A percentile compares a stretch with the other conserved stretches of the same genome.
phyloP scores from a whole-genome alignment of 2,888 invertebrate species.

The Tachina lurida region DNA sequence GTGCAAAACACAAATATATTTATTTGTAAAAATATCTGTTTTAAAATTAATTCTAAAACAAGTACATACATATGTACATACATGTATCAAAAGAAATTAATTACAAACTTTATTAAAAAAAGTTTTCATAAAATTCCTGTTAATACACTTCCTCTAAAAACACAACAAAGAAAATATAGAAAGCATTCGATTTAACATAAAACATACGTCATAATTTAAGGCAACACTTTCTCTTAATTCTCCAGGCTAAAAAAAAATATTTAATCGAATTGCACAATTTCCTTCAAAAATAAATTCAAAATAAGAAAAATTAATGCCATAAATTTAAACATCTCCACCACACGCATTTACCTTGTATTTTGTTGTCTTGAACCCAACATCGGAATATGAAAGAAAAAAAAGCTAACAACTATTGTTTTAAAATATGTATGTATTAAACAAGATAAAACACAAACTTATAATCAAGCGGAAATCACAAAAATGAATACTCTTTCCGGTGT shows the following conservation, averaged over 20 bases:
- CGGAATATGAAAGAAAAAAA: neutral
- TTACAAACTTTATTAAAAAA: neutral
- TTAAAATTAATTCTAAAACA: no score
- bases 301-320: slow-evolving; percentile 50
- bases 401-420: slow-evolving; percentile 56
- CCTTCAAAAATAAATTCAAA: slow-evolving; percentile 50
- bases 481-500: slow-evolving; percentile 75
- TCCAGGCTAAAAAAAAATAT: slow-evolving; percentile 61
- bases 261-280: slow-evolving; percentile 70
- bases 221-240: slow-evolving; percentile 69
- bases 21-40: no score
- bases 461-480: slow-evolving; percentile 74
- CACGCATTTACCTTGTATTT: slow-evolving; percentile 30
- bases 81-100: no score
- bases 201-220: slow-evolving; percentile 56
- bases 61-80: no score
- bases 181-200: neutral
- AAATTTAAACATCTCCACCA: slow-evolving; percentile 56
- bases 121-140: neutral
- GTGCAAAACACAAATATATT: no score
- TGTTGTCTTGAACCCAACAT: neutral
- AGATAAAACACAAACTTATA: slow-evolving; percentile 51
- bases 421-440: slow-evolving; percentile 15
- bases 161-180: no score
- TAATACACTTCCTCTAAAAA: slow-evolving; percentile 7